Conservation (phyloP, 2,113 vertebrate genomes). For the Plecturocebus donacophilus region DNA sequence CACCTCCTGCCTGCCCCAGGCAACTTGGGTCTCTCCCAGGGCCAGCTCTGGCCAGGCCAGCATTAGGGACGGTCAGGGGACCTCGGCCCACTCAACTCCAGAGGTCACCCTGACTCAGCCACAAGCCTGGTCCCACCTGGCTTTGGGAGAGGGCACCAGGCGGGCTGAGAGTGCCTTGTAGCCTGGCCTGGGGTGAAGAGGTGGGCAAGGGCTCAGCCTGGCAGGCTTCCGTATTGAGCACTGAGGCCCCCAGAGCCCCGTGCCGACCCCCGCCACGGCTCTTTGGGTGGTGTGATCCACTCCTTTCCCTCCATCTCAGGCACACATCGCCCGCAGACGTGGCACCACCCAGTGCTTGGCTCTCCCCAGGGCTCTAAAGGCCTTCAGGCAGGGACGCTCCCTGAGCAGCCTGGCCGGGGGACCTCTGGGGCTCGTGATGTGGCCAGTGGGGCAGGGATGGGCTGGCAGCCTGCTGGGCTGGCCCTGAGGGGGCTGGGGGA, state of each 20-base stretch:
- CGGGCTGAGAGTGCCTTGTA: not conserved
- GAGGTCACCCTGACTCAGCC: not conserved
- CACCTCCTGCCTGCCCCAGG: fast-evolving
- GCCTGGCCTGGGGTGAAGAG: fast-evolving
- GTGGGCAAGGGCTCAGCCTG: not conserved
- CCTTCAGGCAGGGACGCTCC: not conserved
- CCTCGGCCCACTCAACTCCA: fast-evolving
- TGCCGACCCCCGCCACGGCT: not conserved
- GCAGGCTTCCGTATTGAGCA: fast-evolving
- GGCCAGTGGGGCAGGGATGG: not conserved
- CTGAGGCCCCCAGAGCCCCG: fast-evolving
- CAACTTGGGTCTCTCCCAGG: fast-evolving
- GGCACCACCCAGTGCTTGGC: fast-evolving
- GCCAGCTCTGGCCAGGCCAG: not conserved
- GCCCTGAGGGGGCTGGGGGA: not conserved
- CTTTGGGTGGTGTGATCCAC: not conserved
- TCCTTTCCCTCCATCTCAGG: fast-evolving
- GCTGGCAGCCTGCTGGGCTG: not conserved
- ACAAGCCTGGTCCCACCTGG: not conserved
- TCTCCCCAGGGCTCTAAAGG: not conserved
- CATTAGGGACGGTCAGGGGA: fast-evolving
- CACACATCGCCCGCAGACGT: fast-evolving
- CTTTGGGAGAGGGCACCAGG: not conserved
- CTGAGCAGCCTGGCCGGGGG: no score
- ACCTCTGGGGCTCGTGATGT: not conserved